Percentiles rank a stretch among this genome's conserved stretches.
phyloP scores from a whole-genome alignment of 2,888 invertebrate genomes.

The Stomorhina lunata region DNA sequence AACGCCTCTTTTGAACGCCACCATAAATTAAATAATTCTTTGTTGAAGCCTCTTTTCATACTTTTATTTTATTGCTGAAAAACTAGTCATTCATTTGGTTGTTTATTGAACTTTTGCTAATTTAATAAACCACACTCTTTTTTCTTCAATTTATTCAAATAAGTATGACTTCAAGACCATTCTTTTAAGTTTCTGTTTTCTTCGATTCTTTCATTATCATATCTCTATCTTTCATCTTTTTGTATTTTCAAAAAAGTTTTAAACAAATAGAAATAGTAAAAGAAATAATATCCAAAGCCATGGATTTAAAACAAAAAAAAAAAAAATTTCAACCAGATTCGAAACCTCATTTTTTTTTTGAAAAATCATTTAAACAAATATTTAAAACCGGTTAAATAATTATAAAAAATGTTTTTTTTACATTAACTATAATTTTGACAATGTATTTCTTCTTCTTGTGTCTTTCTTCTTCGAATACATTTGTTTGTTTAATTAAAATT shows the following conservation, averaged over 20 bases:
- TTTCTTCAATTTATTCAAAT: background rate
- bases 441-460: background rate
- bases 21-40: background rate
- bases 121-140: constrained; percentile 20
- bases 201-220: too few species aligned
- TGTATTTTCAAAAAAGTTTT: too few species aligned
- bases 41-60: background rate
- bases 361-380: background rate
- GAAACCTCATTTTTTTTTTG: background rate
- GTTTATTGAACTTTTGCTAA: constrained; percentile 47
- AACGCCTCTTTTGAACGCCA: background rate
- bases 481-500: background rate
- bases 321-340: too few species aligned
- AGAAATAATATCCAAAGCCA: background rate
- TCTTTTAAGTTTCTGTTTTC: too few species aligned
- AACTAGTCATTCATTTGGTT: constrained; percentile 19
- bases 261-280: too few species aligned
- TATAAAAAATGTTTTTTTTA: background rate
- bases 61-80: background rate
- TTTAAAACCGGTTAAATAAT: constrained; percentile 22
- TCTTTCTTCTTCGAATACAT: background rate
- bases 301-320: too few species aligned
- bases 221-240: too few species aligned
- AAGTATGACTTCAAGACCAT: background rate
- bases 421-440: background rate